Base-by-base conservation (phyloP, 2,113 vertebrate species). In the Nanger granti region DNA sequence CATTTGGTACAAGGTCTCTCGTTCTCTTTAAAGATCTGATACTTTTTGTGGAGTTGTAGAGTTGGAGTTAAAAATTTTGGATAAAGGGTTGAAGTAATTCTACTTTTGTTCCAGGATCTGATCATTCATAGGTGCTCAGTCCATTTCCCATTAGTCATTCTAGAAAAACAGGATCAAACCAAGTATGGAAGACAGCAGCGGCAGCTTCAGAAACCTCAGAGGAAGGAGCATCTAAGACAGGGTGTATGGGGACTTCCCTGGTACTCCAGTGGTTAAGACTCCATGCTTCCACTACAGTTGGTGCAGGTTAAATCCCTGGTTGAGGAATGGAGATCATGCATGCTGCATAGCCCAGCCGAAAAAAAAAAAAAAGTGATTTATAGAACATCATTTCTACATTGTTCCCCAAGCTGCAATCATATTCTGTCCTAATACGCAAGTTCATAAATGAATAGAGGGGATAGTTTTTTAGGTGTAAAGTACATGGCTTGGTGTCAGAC, bases 301-400 rank as follows among this genome's bases (percentile, higher is more conserved):
- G 9, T 31, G 17, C 47, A 52, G 29, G 47, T 83, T 20, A 11
- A 5, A 52, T 34, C 80, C 29, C 80, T 34, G 80, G 29, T 83
- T 52, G 47, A 31, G 47, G 9, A 52, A 22, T 0, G 3, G 47
- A 83, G 47, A 83, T 52, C 47, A 9, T 31, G 9, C 4, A 34
- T 83, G 80, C 80, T 52, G 47, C 47, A 11, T 7, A 49, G 29
- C 1, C 3, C 29, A 6, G 28, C 80, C 29, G 31, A 20, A 26
- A 73, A 41, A 31, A 47, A 44, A 44, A 41, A 49, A 82, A 73
- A 79, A 44, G 57, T 59, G 52, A 93, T 86, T 95, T 86, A 54
- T 57, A 83, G 95, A 90, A 54, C 26, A 37, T 91, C 82, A 82
- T 85, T 87, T 97, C 52, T 93, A 66, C 64, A 66, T 92, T 84